phyloP scores from a whole-genome alignment of 2,888 invertebrate species.

The Prosopocoilus inquinatus region DNA sequence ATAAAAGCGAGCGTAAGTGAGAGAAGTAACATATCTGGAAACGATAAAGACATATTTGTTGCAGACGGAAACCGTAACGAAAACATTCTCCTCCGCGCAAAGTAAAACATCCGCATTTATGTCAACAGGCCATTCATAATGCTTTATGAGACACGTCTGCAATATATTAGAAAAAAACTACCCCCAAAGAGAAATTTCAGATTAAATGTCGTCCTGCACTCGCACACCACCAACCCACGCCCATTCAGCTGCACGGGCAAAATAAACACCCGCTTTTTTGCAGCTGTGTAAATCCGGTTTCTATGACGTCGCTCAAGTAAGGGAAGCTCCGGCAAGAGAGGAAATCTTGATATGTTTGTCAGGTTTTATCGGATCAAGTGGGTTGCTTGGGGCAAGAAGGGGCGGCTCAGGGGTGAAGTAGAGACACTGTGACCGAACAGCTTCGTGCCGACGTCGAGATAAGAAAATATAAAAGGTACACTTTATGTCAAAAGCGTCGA shows the following conservation, averaged over 20 bases:
- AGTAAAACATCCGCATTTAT: constrained; percentile 1
- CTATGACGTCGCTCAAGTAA: constrained; percentile 2
- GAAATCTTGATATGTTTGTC: constrained; percentile 48
- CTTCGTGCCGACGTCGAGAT: constrained; percentile 33
- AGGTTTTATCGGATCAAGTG: constrained; percentile 49
- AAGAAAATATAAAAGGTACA: constrained; percentile 32
- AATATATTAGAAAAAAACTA: not conserved
- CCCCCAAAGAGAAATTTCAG: not conserved
- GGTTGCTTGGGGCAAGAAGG: constrained; percentile 30
- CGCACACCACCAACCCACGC: not conserved
- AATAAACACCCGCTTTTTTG: constrained; percentile 9
- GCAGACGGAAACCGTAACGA: not conserved
- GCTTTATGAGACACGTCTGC: not conserved
- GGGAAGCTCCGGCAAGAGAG: constrained; percentile 20
- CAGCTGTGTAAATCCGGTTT: constrained; percentile 12
- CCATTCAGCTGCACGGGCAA: not conserved
- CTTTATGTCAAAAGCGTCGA: constrained; percentile 27
- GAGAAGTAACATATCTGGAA: no score
- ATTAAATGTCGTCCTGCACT: not conserved
- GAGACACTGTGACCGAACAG: constrained; percentile 30
- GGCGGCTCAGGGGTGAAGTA: constrained; percentile 6
- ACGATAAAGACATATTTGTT: not conserved
- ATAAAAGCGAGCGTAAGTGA: no score
- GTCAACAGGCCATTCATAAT: constrained; percentile 1
- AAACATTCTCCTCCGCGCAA: not conserved